phyloP scores from a whole-genome alignment of 1,140 invertebrate genomes.

The Drosophila cardini region DNA sequence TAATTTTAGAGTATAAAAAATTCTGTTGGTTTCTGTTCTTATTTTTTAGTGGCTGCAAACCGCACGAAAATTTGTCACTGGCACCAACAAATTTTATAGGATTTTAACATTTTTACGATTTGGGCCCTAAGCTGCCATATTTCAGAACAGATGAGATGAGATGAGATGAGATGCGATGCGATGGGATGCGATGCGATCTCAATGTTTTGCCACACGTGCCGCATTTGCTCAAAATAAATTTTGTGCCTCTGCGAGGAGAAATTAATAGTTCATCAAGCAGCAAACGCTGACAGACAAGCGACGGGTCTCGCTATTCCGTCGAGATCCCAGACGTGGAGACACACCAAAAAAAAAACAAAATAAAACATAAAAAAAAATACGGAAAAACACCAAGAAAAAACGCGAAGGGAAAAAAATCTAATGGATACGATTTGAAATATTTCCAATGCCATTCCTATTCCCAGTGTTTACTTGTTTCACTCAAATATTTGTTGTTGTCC shows the following conservation, averaged over 20 bases:
- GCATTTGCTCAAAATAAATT: conserved; percentile 72
- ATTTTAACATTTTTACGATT: conserved; percentile 46
- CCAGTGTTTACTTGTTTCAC: conserved; percentile 43
- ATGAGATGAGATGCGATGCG: conserved; percentile 28
- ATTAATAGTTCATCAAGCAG: conserved; percentile 78
- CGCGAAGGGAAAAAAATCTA: conserved; percentile 21
- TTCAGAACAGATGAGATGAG: conserved; percentile 21
- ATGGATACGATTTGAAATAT: conserved; percentile 33
- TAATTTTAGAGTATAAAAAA: background rate
- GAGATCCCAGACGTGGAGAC: conserved; percentile 52
- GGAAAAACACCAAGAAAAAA: conserved; percentile 17
- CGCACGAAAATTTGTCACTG: conserved; percentile 35
- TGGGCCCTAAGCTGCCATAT: conserved; percentile 15
- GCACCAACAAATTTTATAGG: background rate
- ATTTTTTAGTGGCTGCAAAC: background rate
- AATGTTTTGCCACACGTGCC: conserved; percentile 61
- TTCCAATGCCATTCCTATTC: conserved; percentile 39
- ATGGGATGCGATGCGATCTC: conserved; percentile 23
- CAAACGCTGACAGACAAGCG: conserved; percentile 66
- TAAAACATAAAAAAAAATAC: background rate
- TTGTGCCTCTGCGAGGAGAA: conserved; percentile 53
- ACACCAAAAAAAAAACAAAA: conserved; percentile 9
- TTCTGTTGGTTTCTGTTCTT: background rate
- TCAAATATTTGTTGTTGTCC: conserved; percentile 2
- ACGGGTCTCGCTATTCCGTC: conserved; percentile 27